Conservation (phyloP, 1,140 invertebrate species). For the Mamestra configurata region DNA sequence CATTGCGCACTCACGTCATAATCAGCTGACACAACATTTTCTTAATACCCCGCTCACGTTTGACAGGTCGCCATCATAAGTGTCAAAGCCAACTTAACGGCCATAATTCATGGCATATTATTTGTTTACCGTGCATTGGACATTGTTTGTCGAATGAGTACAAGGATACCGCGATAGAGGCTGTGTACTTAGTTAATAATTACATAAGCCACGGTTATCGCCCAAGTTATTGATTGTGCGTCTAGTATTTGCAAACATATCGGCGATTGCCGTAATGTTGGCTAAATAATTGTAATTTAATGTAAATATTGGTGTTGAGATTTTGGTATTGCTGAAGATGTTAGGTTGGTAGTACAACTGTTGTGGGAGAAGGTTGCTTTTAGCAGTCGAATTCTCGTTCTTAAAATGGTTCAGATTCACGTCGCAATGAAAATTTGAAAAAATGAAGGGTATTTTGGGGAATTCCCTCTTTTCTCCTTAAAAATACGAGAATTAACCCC, state of each 20-base stretch:
- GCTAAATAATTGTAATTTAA: constrained; percentile 40
- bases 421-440: no score
- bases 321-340: neutral
- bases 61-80: constrained; percentile 55
- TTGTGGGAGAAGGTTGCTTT: no score
- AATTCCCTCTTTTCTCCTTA: no score
- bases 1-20: neutral
- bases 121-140: constrained; percentile 80
- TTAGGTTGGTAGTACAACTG: neutral
- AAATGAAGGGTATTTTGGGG: no score
- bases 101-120: constrained; percentile 83
- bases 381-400: no score
- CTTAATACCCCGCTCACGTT: neutral
- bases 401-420: no score
- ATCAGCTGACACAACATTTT: constrained; percentile 2
- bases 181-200: constrained; percentile 83
- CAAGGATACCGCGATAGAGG: constrained; percentile 81
- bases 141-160: constrained; percentile 83
- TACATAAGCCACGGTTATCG: constrained; percentile 77
- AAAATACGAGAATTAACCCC: no score
- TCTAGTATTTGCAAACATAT: constrained; percentile 51
- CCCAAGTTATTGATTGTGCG: constrained; percentile 72
- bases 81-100: constrained; percentile 63
- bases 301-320: neutral
- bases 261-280: constrained; percentile 20